Conservation (phyloP, 2,797 vertebrate species). For the Cyprinella venusta region DNA sequence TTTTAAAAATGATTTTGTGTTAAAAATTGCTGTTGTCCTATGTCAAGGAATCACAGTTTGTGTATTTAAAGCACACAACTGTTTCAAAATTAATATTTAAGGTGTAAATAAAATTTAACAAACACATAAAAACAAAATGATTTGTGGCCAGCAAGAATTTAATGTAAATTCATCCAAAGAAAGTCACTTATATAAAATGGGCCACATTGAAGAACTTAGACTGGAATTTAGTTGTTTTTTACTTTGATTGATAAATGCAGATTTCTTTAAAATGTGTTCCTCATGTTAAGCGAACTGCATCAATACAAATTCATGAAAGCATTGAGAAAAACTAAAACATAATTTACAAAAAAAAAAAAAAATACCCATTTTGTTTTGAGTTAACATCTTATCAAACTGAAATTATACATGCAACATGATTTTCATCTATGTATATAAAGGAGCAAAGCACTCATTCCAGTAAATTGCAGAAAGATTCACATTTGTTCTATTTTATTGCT, state of each 20-base stretch:
- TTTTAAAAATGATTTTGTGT: neutral
- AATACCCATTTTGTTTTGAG: neutral
- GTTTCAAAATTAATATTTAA: neutral
- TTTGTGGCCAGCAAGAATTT: neutral
- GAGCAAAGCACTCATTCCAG: neutral
- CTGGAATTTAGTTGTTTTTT: neutral
- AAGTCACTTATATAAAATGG: neutral
- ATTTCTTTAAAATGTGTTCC: neutral
- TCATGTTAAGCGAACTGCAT: neutral
- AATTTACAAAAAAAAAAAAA: conserved; percentile 33
- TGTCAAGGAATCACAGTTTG: neutral
- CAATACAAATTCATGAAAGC: neutral
- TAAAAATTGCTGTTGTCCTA: neutral
- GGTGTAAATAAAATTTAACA: neutral
- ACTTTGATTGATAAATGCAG: neutral
- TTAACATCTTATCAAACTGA: conserved; percentile 20
- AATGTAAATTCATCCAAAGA: conserved; percentile 1
- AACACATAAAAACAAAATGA: neutral
- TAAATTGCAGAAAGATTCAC: conserved; percentile 8
- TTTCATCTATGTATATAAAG: neutral
- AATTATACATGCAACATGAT: conserved; percentile 20
- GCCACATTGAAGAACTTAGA: neutral
- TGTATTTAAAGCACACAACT: neutral
- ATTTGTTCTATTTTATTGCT: conserved; percentile 38
- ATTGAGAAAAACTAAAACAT: neutral